Base-by-base conservation (phyloP, 2,797 vertebrate genomes). In the Brachyalestes nurse region DNA sequence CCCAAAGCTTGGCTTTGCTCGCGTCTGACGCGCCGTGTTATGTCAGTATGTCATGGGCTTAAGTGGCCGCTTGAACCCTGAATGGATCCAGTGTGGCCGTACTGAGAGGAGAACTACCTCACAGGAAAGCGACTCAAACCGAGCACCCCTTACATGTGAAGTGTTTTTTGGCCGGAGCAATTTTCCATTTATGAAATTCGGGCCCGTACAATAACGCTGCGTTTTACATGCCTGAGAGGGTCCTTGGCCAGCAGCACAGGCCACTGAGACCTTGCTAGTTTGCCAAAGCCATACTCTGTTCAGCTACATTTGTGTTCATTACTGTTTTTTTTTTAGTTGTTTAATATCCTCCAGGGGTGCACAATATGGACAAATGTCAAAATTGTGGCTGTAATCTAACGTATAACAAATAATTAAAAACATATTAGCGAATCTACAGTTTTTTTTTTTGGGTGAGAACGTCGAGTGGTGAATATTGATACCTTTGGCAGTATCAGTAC, bases 31-130 rank as follows among this genome's bases (percentile, higher is more conserved):
- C 34, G 64, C 40, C 42, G 64, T 19, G 9, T n/a, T 13, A 40
- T 38, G 38, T 66, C 38, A 42, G 64, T 16, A 16, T 65, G 40
- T 69, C n/a, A 49, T 21, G 38, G 69, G 16, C 9, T 58, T 42
- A 61, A 34, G 45, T 42, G n/a, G 38, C 19, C 13, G 14, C 61
- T 73, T 66, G 47, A 57, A 28, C 12, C 19, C 55, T 23, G 28
- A 62, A 19, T 17, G 8, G 53, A 64, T 49, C 23, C 5, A 47
- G 62, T 72, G 49, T 19, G 42, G 61, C 38, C 40, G 51, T 38
- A 60, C 62, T 69, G 75, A 60, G 80, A 65, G 76, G 84, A 83
- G 72, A 77, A 62, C 86, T 87, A 86, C 84, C 84, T 88, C 86
- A 84, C 58, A 60, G 14, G 25, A 16, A 75, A 73, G 13, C 14